Evolutionary conservation across 2,113 vertebrate species (phyloP).

Genomic region (Abramis brama): DNA sequence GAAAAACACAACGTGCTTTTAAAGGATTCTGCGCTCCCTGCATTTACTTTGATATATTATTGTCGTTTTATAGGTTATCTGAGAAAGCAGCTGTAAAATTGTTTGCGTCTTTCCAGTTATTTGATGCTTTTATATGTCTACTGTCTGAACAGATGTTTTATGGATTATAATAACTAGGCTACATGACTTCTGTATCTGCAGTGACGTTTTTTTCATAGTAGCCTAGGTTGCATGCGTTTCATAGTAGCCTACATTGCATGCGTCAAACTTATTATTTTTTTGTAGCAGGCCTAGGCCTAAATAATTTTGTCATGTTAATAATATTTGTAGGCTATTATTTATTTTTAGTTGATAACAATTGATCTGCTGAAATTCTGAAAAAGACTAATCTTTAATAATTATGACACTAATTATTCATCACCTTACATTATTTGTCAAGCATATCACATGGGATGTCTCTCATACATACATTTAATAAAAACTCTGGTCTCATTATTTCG

Average conservation of each 20-base stretch:
- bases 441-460: neutral
- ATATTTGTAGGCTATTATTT: neutral
- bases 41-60: neutral
- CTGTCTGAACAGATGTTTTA: neutral
- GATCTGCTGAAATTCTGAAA: neutral
- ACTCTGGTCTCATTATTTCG: neutral
- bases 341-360: neutral
- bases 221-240: neutral
- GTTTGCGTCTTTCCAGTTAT: neutral
- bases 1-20: neutral
- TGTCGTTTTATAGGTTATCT: neutral
- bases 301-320: neutral
- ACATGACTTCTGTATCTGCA: neutral
- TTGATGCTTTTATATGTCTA: neutral
- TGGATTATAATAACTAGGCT: neutral
- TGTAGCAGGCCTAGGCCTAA: neutral
- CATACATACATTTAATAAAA: neutral
- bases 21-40: neutral
- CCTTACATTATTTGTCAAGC: neutral
- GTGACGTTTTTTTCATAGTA: neutral
- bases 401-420: neutral
- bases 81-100: neutral
- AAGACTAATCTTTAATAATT: neutral
- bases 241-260: too few species aligned
- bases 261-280: neutral